Evolutionary conservation across 2,113 vertebrate species (phyloP).

Genomic region (Phodopus roborovskii): DNA sequence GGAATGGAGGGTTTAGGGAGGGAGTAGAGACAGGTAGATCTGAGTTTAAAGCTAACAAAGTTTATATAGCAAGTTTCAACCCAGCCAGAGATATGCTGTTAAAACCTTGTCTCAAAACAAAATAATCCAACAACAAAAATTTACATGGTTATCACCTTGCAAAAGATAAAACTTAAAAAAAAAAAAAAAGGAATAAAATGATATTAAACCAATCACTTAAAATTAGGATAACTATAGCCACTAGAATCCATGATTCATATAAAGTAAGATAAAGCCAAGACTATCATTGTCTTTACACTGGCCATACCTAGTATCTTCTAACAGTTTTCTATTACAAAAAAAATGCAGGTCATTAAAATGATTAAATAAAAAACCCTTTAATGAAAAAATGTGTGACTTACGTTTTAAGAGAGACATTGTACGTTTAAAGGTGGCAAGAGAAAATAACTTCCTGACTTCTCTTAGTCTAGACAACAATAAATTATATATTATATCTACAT

Average conservation of each 20-base stretch:
- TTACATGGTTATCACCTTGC: slow-evolving; percentile 19
- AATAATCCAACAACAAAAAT: neutral
- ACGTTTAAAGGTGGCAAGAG: neutral
- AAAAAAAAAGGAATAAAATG: slow-evolving; percentile 17
- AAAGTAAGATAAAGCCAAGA: slow-evolving; percentile 35
- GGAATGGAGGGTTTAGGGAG: neutral
- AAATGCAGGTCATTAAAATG: slow-evolving; percentile 30
- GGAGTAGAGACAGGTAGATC: neutral
- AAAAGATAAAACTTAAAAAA: slow-evolving; percentile 42
- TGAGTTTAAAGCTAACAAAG: neutral
- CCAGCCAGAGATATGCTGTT: neutral
- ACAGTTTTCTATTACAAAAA: slow-evolving; percentile 39
- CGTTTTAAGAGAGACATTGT: slow-evolving; percentile 34
- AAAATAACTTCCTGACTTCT: slow-evolving; percentile 44
- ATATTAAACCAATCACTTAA: slow-evolving; percentile 18
- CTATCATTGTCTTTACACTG: neutral
- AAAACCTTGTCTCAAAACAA: neutral
- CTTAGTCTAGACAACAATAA: neutral
- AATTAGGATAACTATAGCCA: neutral
- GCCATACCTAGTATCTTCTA: slow-evolving; percentile 31
- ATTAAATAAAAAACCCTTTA: slow-evolving; percentile 18
- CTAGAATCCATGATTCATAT: slow-evolving; percentile 27
- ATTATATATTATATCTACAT: neutral
- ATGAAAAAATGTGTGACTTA: neutral
- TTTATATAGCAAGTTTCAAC: neutral